These are phyloP conservation scores for Adrianichthys oophorus DNA, from an alignment of 2,797 vertebrate genomes.

Conservation along the genomic window DNA sequence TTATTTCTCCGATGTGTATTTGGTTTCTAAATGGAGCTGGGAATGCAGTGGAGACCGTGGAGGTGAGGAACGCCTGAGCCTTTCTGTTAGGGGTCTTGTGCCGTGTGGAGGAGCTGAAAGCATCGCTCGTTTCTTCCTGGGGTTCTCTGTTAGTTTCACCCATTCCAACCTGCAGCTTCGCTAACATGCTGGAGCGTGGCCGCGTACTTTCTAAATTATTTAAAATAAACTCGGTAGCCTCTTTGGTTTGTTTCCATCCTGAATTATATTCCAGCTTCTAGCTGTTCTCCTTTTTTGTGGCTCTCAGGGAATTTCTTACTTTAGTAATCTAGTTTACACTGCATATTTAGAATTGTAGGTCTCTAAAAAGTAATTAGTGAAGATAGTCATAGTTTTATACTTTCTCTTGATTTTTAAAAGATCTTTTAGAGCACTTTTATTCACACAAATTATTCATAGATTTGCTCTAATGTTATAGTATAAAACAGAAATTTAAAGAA, in stretches of 20 bases:
- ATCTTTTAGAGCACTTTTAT: no score
- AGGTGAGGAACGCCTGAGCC: constrained; percentile 24
- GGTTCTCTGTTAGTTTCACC: constrained; percentile 2
- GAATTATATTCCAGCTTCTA: constrained; percentile 4
- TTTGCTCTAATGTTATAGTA: no score
- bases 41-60: constrained; percentile 18
- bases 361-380: no score
- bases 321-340: no score
- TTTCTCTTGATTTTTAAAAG: no score
- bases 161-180: constrained; percentile 7
- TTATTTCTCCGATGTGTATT: constrained; percentile 9
- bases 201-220: constrained; percentile 3
- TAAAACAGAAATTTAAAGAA: no score
- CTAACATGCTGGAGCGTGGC: constrained; percentile 11
- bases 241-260: constrained; percentile 5
- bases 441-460: no score
- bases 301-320: no score
- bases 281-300: neutral
- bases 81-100: constrained; percentile 19
- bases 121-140: neutral
- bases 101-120: constrained; percentile 30
- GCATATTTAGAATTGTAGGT: no score
- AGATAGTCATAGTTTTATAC: no score
- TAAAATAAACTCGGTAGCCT: constrained; percentile 17
- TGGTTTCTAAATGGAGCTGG: constrained; percentile 23